phyloP scores from a whole-genome alignment of 64 coral and sea anemone species.

The Porites lutea region DNA sequence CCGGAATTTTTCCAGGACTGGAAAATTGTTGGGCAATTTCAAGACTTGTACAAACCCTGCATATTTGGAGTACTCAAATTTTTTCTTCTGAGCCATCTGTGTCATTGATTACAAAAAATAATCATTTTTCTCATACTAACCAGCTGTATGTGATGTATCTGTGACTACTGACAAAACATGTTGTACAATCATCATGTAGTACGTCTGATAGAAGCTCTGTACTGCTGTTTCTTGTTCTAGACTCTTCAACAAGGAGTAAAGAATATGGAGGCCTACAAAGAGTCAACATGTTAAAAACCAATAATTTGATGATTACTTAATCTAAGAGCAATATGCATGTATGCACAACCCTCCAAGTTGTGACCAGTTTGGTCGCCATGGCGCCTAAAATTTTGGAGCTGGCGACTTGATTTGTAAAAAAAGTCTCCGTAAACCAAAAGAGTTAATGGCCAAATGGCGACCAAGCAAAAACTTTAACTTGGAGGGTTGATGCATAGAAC shows the following conservation, averaged over 20 bases:
- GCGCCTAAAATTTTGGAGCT: no score
- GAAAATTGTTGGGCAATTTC: no score
- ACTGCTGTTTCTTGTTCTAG: constrained; percentile 88
- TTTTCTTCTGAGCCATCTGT: no score
- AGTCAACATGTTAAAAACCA: neutral
- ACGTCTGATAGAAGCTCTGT: constrained; percentile 96
- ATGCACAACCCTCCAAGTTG: neutral
- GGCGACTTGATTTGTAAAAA: no score
- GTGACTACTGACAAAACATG: constrained; percentile 95
- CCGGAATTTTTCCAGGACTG: no score
- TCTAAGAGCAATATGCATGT: neutral
- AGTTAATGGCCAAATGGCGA: no score
- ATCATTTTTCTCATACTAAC: constrained; percentile 20
- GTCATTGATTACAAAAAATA: neutral
- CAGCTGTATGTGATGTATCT: constrained; percentile 96
- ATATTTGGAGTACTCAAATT: no score
- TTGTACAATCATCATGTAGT: constrained; percentile 90
- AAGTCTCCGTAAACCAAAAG: no score
- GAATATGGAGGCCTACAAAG: constrained; percentile 82
- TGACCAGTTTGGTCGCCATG: no score
- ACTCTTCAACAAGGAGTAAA: constrained; percentile 91
- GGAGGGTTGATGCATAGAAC: neutral
- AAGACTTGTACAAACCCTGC: no score
- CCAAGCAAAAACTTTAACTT: no score
- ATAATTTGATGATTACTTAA: no score